Evolutionary conservation across 2,888 invertebrate species (phyloP).

Genomic region (Euclidia mi): DNA sequence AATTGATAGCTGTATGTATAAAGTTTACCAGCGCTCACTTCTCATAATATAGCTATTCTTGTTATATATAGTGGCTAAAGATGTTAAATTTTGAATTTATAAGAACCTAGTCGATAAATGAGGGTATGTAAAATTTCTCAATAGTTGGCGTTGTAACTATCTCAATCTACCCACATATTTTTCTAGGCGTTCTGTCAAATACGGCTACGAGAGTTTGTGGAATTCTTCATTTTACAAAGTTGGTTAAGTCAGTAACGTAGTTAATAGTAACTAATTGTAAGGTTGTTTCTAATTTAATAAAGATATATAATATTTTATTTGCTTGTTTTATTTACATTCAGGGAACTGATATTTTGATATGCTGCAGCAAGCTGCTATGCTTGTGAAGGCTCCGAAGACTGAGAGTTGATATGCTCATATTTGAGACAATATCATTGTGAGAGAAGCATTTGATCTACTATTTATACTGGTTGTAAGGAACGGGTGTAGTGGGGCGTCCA

Average conservation of each 20-base stretch:
- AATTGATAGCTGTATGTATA: slow-evolving; percentile 63
- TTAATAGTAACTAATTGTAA: slow-evolving; percentile 57
- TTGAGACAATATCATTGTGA: too few relatives aligned
- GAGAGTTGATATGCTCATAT: too few relatives aligned
- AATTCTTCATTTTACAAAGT: slow-evolving; percentile 40
- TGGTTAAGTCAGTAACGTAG: slow-evolving; percentile 36
- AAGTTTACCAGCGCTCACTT: slow-evolving; percentile 66
- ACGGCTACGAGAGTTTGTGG: slow-evolving; percentile 36
- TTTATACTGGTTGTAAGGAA: too few relatives aligned
- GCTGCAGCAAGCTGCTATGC: too few relatives aligned
- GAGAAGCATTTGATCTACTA: too few relatives aligned
- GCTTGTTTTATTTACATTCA: slow-evolving; percentile 33
- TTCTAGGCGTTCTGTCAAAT: slow-evolving; percentile 27
- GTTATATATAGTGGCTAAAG: slow-evolving; percentile 60
- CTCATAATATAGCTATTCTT: slow-evolving; percentile 50
- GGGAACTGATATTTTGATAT: too few relatives aligned
- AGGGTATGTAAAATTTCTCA: not conserved
- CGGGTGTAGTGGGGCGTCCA: too few relatives aligned
- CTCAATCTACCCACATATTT: slow-evolving; percentile 7
- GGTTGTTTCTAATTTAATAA: slow-evolving; percentile 81
- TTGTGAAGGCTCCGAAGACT: too few relatives aligned
- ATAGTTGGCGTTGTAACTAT: not conserved
- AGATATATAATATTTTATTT: slow-evolving; percentile 67
- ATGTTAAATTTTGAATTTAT: slow-evolving; percentile 4
- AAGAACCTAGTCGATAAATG: not conserved